A percentile compares a stretch with the other conserved stretches of the same genome.
Conservation (phyloP, 2,797 vertebrate species). For the Characodon lateralis region DNA sequence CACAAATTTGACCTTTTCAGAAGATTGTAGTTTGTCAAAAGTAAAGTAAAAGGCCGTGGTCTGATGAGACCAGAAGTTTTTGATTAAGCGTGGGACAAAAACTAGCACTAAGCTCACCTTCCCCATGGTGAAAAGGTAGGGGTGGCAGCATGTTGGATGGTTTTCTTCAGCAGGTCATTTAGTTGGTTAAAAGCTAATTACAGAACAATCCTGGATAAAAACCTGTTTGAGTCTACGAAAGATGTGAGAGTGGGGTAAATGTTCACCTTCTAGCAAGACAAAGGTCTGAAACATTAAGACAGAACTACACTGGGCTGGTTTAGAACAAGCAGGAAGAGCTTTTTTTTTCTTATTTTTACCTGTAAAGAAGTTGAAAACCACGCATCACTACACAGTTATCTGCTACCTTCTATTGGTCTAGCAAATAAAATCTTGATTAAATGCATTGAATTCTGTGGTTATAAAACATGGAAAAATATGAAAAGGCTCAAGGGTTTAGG, state of each 20-base stretch:
- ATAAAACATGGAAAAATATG: neutral
- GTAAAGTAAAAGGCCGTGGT: no score
- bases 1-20: no score
- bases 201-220: neutral
- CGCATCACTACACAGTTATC: neutral
- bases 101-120: no score
- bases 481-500: neutral
- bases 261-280: neutral
- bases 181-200: neutral
- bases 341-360: neutral
- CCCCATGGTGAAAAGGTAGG: no score
- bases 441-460: neutral
- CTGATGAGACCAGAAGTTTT: no score
- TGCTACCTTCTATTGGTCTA: neutral
- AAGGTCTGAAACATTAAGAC: neutral
- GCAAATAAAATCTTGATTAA: neutral
- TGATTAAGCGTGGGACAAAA: no score
- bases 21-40: no score
- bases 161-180: neutral
- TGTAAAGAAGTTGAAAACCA: neutral
- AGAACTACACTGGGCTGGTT: no score
- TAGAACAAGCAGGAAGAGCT: neutral
- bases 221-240: neutral
- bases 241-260: neutral
- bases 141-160: no score